These are phyloP conservation scores for Caenorhabditis virilis DNA, from an alignment of 2,888 invertebrate genomes.

Conservation along the genomic window DNA sequence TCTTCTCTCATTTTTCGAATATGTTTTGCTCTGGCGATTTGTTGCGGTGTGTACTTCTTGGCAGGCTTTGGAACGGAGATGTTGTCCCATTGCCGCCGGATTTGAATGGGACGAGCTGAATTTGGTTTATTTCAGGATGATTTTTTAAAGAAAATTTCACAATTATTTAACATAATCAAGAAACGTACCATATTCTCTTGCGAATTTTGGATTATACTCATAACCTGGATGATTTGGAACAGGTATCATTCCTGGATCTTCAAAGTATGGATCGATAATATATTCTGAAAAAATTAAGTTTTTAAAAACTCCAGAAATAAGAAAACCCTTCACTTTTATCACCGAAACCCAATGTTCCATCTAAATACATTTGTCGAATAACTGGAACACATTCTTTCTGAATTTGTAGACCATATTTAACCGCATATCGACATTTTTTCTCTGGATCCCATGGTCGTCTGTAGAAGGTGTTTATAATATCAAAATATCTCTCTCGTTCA, in stretches of 20 bases:
- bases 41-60: no score
- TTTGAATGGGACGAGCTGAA: no score
- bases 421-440: background rate
- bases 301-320: constrained; percentile 1
- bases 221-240: background rate
- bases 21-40: no score
- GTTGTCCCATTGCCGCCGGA: no score
- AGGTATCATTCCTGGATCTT: constrained; percentile 3
- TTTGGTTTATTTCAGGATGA: no score
- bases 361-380: background rate
- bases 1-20: background rate
- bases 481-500: background rate
- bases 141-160: background rate
- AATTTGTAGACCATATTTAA: background rate
- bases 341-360: background rate
- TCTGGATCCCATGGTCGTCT: background rate
- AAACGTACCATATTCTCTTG: constrained; percentile 7
- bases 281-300: constrained; percentile 3
- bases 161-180: background rate
- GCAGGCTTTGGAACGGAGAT: no score
- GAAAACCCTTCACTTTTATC: constrained; percentile 1
- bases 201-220: constrained; percentile 4
- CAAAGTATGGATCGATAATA: background rate
- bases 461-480: background rate
- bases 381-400: background rate